A percentile compares a stretch with the other conserved stretches of the same genome.
These are phyloP conservation scores for Okapia johnstoni DNA, from an alignment of 2,113 vertebrate species.

Conservation along the genomic window DNA sequence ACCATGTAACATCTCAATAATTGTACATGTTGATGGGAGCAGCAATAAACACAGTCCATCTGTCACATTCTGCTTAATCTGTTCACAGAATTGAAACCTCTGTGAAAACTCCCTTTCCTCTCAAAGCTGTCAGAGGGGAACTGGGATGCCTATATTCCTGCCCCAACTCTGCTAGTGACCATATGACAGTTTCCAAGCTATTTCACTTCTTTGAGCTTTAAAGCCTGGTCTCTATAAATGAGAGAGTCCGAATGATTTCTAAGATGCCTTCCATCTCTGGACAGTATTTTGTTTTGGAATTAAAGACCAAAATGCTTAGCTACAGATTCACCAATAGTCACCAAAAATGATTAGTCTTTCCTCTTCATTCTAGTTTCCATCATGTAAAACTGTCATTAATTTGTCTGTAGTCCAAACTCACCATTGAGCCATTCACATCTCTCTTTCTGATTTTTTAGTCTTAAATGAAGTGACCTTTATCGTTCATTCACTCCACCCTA, in stretches of 20 bases:
- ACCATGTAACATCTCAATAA: constrained; percentile 17
- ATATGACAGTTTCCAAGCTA: neutral
- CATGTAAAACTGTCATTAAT: neutral
- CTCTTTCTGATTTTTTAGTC: neutral
- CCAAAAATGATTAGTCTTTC: neutral
- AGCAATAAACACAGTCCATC: constrained; percentile 47
- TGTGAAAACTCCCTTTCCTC: constrained; percentile 29
- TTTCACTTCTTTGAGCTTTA: neutral
- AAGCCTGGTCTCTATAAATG: neutral
- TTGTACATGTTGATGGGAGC: constrained; percentile 46
- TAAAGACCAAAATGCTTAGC: neutral
- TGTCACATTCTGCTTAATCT: constrained; percentile 46
- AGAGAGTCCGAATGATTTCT: neutral
- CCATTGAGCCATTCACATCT: neutral
- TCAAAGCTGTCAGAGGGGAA: neutral
- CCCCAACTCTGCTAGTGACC: neutral
- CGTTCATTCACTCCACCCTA: neutral
- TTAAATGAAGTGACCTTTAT: neutral
- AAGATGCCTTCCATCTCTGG: neutral
- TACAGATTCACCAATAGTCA: neutral
- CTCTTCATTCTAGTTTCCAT: neutral
- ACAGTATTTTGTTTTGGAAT: neutral
- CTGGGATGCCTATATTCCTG: neutral
- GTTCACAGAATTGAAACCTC: neutral
- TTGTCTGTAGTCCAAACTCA: neutral